phyloP scores from a whole-genome alignment of 2,113 vertebrate genomes.

The Pedionomus torquatus region DNA sequence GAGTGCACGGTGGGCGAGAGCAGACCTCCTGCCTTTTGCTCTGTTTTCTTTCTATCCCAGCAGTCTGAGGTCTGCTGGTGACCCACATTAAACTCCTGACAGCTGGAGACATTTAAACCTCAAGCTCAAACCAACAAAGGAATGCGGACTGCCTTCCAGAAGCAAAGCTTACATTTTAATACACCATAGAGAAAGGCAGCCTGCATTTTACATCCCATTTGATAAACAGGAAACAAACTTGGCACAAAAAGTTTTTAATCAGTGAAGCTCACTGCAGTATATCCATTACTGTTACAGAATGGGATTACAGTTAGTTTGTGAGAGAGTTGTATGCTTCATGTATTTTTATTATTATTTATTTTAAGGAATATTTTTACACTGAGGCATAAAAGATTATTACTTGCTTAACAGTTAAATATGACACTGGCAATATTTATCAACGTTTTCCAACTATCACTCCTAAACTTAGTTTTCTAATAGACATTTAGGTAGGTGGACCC shows the following conservation, averaged over 20 bases:
- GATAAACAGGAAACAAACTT: slow-evolving; percentile 26
- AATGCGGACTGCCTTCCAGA: not conserved
- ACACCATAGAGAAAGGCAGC: not conserved
- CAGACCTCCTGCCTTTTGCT: not conserved
- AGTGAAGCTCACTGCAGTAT: not conserved
- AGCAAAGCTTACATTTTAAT: not conserved
- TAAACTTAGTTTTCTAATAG: slow-evolving; percentile 38
- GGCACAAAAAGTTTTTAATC: slow-evolving; percentile 21
- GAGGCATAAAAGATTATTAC: slow-evolving; percentile 46
- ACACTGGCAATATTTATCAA: slow-evolving; percentile 37
- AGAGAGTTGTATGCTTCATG: slow-evolving; percentile 4
- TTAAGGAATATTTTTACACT: slow-evolving; percentile 51
- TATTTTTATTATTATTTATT: slow-evolving; percentile 62
- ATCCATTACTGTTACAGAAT: slow-evolving; percentile 30
- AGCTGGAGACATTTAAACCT: not conserved
- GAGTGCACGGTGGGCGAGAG: not conserved
- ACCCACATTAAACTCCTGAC: not conserved
- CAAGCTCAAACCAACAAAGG: not conserved
- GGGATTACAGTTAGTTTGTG: not conserved
- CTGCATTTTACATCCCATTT: not conserved
- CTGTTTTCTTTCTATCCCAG: not conserved
- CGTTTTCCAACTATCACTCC: not conserved
- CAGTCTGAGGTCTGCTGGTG: not conserved
- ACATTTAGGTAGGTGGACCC: slow-evolving; percentile 4
- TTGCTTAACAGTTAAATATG: slow-evolving; percentile 53